A percentile compares a stretch with the other conserved stretches of the same genome.
phyloP scores from a whole-genome alignment of 2,797 vertebrate species.

The Steatocranus sp. region DNA sequence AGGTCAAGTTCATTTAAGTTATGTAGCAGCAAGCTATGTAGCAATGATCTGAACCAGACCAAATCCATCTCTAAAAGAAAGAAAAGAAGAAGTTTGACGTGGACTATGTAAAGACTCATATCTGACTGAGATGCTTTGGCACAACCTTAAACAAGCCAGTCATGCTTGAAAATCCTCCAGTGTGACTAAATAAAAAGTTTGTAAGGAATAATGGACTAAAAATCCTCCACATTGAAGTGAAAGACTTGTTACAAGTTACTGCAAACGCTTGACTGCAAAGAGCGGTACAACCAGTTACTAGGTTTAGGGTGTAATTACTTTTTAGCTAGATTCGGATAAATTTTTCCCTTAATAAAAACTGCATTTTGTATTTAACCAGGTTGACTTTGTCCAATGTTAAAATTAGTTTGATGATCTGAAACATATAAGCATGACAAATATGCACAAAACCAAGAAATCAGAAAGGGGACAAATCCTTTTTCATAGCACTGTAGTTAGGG shows the following conservation, averaged over 20 bases:
- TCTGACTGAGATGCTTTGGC: neutral
- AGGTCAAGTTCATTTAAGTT: neutral
- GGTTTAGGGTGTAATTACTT: neutral
- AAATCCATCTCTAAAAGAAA: neutral
- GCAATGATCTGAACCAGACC: neutral
- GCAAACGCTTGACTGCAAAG: neutral
- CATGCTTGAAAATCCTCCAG: neutral
- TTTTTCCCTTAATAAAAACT: neutral
- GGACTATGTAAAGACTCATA: neutral
- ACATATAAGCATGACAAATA: neutral
- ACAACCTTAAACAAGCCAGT: neutral
- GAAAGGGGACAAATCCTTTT: neutral
- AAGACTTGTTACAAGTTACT: neutral
- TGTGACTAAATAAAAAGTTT: neutral
- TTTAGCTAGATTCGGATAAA: neutral
- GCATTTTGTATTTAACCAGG: neutral
- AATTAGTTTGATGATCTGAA: neutral
- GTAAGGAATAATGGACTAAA: neutral
- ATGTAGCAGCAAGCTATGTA: neutral
- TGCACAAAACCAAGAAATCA: neutral
- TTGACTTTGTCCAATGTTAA: neutral
- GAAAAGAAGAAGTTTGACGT: neutral
- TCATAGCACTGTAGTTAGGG: neutral
- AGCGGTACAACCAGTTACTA: neutral
- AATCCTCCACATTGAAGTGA: neutral